Evolutionary conservation across 1,140 invertebrate species (phyloP).

Genomic region (Apocrypta bakeri): DNA sequence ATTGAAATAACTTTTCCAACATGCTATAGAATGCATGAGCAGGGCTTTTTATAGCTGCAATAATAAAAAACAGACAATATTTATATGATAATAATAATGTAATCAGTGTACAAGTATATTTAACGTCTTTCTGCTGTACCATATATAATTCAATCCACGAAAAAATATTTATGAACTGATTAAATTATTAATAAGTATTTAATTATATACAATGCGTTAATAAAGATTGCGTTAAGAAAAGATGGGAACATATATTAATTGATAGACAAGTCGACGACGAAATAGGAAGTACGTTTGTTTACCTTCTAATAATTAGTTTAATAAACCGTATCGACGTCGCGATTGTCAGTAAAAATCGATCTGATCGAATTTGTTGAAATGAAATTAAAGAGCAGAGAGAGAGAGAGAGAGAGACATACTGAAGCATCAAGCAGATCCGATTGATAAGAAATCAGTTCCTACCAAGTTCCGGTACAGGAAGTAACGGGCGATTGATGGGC

Average conservation of each 20-base stretch:
- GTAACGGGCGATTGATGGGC: too few relatives aligned
- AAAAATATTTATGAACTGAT: neutral
- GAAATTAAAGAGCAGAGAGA: too few relatives aligned
- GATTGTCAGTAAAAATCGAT: too few relatives aligned
- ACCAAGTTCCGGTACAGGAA: too few relatives aligned
- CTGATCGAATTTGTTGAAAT: too few relatives aligned
- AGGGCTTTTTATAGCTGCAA: slow-evolving; percentile 24
- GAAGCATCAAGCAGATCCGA: too few relatives aligned
- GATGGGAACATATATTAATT: neutral
- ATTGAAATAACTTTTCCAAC: slow-evolving; percentile 26
- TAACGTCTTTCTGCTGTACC: neutral
- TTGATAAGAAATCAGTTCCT: too few relatives aligned
- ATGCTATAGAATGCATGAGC: neutral
- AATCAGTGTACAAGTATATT: neutral
- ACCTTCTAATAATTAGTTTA: too few relatives aligned
- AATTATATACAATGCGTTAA: neutral
- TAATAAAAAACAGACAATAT: slow-evolving; percentile 32
- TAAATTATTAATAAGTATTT: slow-evolving; percentile 1
- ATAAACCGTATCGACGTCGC: too few relatives aligned
- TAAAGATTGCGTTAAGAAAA: neutral
- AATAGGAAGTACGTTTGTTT: too few relatives aligned
- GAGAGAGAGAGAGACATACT: too few relatives aligned
- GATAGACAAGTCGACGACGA: too few relatives aligned
- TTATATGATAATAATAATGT: neutral
- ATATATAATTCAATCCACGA: neutral